Conservation (phyloP, 2,113 vertebrate species). For the Trematocara stigmaticum region DNA sequence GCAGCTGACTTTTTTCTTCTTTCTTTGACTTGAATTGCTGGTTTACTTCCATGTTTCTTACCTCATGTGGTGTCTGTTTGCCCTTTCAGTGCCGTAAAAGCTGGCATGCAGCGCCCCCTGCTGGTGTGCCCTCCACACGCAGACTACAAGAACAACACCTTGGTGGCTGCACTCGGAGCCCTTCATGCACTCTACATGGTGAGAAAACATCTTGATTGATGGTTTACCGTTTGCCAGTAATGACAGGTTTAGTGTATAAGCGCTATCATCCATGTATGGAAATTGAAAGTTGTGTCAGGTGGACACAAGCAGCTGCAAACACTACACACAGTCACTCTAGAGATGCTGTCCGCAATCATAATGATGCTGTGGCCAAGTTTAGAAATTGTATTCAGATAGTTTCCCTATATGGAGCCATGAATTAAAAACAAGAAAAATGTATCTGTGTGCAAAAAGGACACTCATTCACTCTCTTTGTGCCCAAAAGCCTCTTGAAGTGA, state of each 20-base stretch:
- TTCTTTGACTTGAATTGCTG: neutral
- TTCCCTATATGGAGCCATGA: neutral
- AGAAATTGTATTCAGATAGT: neutral
- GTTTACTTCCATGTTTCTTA: neutral
- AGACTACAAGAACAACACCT: slow-evolving; percentile 57
- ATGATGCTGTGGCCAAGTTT: neutral
- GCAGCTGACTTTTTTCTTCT: neutral
- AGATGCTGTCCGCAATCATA: accelerated
- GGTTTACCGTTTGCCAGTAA: neutral
- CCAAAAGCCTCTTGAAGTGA: slow-evolving; percentile 72
- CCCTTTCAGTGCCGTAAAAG: slow-evolving; percentile 70
- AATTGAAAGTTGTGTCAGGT: accelerated
- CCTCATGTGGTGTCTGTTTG: neutral
- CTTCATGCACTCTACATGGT: slow-evolving; percentile 78
- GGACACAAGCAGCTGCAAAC: neutral
- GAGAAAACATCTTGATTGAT: neutral
- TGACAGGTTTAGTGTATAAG: neutral
- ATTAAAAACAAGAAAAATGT: neutral
- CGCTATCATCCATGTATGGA: neutral
- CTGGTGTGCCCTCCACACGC: slow-evolving; percentile 73
- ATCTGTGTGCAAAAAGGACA: neutral
- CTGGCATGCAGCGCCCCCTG: slow-evolving; percentile 75
- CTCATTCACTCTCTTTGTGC: neutral
- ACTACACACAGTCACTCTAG: neutral
- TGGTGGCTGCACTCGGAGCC: slow-evolving; percentile 73